Conservation (phyloP, 2,113 vertebrate species). For the Protobothrops mucrosquamatus region DNA sequence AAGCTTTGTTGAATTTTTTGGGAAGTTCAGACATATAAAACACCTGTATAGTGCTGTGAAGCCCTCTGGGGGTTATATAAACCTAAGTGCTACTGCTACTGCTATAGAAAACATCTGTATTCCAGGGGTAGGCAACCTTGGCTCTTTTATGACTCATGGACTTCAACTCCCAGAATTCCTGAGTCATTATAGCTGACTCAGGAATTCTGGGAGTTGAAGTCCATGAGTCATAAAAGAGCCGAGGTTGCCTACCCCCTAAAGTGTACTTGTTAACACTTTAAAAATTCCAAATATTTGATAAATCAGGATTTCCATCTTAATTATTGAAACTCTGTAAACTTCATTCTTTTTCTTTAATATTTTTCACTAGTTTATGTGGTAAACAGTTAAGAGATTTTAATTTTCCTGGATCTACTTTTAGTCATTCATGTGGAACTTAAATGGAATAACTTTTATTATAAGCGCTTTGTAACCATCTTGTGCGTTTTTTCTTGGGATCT, state of each 20-base stretch:
- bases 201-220: too few relatives aligned
- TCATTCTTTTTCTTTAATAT: not conserved
- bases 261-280: not conserved
- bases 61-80: too few relatives aligned
- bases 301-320: not conserved
- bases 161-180: too few relatives aligned
- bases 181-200: too few relatives aligned
- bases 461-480: not conserved
- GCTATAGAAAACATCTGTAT: not conserved
- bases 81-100: too few relatives aligned
- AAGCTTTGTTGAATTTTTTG: not conserved
- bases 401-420: not conserved
- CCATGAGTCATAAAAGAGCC: too few relatives aligned
- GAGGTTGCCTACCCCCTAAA: too few relatives aligned
- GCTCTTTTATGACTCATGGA: too few relatives aligned
- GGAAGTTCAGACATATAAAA: not conserved
- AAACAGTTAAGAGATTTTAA: not conserved
- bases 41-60: too few relatives aligned
- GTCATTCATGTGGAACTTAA: not conserved
- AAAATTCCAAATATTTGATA: not conserved
- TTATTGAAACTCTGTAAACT: not conserved
- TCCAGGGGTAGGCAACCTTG: too few relatives aligned
- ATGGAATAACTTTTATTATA: not conserved
- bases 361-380: not conserved
- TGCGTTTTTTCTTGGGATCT: not conserved